Conservation (phyloP, 64 coral and sea anemone genomes). For the Exaiptasia diaphana region DNA sequence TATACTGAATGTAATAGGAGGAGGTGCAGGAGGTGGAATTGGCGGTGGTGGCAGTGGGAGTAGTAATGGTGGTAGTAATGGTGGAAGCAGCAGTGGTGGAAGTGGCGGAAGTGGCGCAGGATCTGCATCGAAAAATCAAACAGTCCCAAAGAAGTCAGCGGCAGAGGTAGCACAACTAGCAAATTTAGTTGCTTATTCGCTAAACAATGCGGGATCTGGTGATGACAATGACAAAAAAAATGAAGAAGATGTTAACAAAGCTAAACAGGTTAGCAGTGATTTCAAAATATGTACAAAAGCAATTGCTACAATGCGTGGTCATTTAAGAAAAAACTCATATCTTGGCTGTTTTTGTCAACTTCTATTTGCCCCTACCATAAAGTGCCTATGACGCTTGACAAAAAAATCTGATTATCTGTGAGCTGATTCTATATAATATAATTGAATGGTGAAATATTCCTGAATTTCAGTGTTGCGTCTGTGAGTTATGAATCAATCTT, state of each 20-base stretch:
- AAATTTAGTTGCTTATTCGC: background rate
- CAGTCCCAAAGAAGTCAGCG: background rate
- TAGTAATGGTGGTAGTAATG: background rate
- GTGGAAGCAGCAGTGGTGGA: background rate
- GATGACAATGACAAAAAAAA: background rate
- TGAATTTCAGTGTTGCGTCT: too few species aligned
- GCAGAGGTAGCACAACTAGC: background rate
- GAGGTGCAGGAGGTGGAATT: background rate
- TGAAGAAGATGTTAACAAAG: background rate
- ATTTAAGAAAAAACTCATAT: too few species aligned
- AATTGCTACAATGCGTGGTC: background rate
- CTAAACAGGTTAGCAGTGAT: background rate
- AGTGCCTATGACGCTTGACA: too few species aligned
- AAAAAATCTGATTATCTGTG: too few species aligned
- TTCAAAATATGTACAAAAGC: background rate
- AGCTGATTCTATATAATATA: too few species aligned
- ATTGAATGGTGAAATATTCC: too few species aligned
- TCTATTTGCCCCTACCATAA: too few species aligned
- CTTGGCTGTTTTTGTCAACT: too few species aligned
- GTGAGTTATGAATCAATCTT: too few species aligned
- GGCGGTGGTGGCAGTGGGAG: background rate
- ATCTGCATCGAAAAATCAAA: background rate
- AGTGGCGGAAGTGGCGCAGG: background rate
- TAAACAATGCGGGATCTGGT: background rate
- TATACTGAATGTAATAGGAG: background rate